These are phyloP conservation scores for Chaetodon trifasciatus DNA, from an alignment of 2,797 vertebrate species.

Conservation along the genomic window DNA sequence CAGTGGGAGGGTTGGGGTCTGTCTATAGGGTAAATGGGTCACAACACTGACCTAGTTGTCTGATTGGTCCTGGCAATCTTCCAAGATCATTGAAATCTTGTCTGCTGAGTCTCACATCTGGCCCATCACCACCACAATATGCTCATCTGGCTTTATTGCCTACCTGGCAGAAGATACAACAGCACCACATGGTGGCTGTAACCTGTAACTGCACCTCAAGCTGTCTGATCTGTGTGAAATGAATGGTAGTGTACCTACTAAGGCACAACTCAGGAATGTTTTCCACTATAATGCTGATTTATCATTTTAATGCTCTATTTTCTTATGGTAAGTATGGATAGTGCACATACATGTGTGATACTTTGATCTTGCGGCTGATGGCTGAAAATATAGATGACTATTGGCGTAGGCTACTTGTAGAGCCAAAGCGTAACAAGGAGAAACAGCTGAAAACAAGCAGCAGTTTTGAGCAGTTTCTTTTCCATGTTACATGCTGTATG, in stretches of 20 bases:
- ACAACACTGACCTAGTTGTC: conserved; percentile 71
- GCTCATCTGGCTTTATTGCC: conserved; percentile 48
- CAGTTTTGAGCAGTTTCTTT: conserved; percentile 76
- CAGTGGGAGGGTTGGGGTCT: conserved; percentile 22
- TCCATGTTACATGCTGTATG: conserved; percentile 55
- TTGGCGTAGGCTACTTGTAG: conserved; percentile 33
- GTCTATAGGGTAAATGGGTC: conserved; percentile 50
- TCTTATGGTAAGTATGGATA: conserved; percentile 76
- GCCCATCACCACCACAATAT: conserved; percentile 73
- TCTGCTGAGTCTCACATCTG: conserved; percentile 72
- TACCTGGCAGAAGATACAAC: conserved; percentile 62
- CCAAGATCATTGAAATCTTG: conserved; percentile 64
- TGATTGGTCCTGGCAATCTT: conserved; percentile 87
- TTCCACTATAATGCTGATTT: conserved; percentile 57
- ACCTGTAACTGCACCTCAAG: conserved; percentile 54
- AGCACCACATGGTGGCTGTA: conserved; percentile 71
- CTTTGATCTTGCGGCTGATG: conserved; percentile 17
- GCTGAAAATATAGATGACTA: conserved; percentile 52
- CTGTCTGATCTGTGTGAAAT: conserved; percentile 30
- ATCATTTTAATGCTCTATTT: conserved; percentile 62
- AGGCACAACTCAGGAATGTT: conserved; percentile 67
- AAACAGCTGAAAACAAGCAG: conserved; percentile 79
- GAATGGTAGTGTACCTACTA: conserved; percentile 32
- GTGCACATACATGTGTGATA: conserved; percentile 30
- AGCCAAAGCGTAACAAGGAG: conserved; percentile 69